A percentile compares a stretch with the other conserved stretches of the same genome.
phyloP scores from a whole-genome alignment of 2,888 invertebrate genomes.

The Galeruca laticollis region DNA sequence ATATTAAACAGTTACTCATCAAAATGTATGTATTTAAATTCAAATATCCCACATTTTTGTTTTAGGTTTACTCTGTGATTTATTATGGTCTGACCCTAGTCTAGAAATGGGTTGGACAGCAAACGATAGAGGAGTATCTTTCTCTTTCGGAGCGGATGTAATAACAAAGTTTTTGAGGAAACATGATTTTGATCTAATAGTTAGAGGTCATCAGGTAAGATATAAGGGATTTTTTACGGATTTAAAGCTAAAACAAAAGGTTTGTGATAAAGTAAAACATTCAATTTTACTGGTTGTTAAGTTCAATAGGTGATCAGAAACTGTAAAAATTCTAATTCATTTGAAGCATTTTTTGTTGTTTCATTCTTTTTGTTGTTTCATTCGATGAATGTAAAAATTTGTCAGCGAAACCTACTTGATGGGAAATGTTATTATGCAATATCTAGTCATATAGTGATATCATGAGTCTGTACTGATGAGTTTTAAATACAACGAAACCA shows the following conservation, averaged over 20 bases:
- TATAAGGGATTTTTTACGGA: not conserved
- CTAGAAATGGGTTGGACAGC: constrained; percentile 55
- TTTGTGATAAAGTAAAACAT: not conserved
- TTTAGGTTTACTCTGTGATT: constrained; percentile 58
- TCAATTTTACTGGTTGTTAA: not conserved
- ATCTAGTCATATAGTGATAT: too few relatives aligned
- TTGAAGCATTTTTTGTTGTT: too few relatives aligned
- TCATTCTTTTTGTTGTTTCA: too few relatives aligned
- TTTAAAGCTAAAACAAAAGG: not conserved
- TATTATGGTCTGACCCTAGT: constrained; percentile 60
- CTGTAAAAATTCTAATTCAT: too few relatives aligned
- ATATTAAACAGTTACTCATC: too few relatives aligned
- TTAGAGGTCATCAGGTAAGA: constrained; percentile 59
- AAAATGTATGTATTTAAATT: too few relatives aligned
- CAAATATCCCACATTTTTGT: constrained; percentile 14
- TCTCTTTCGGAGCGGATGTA: constrained; percentile 58
- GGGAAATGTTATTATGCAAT: too few relatives aligned
- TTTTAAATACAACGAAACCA: too few relatives aligned
- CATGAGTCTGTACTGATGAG: too few relatives aligned
- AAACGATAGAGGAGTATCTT: constrained; percentile 60
- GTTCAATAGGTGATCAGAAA: too few relatives aligned
- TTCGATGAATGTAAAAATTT: too few relatives aligned
- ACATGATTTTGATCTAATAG: constrained; percentile 60
- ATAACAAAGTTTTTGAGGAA: constrained; percentile 57
- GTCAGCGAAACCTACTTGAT: too few relatives aligned